Evolutionary conservation across 53 echinoderm and acorn worm species (phyloP).

Genomic region (Holothuria scabra): DNA sequence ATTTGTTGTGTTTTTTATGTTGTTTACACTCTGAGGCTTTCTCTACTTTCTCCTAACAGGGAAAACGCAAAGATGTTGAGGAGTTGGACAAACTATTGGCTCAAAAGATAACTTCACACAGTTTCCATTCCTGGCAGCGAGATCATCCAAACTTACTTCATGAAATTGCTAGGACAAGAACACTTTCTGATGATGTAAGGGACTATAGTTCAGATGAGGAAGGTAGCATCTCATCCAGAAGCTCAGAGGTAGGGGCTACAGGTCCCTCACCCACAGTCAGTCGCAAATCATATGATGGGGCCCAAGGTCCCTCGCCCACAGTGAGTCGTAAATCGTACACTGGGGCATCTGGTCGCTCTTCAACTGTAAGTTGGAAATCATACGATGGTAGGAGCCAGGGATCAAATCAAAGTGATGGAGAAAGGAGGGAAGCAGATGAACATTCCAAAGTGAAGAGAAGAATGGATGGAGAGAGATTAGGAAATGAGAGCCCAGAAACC

Average conservation of each 20-base stretch:
- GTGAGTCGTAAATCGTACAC: neutral
- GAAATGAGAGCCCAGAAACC: conserved; percentile 58
- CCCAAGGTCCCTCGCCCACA: neutral
- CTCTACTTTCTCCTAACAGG: neutral
- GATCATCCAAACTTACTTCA: conserved; percentile 32
- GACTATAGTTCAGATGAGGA: conserved; percentile 38
- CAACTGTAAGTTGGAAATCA: neutral
- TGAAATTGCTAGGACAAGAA: conserved; percentile 4
- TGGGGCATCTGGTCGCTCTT: too few species aligned
- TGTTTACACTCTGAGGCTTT: too few species aligned
- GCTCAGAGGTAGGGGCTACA: neutral
- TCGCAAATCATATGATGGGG: neutral
- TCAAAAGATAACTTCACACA: conserved; percentile 1
- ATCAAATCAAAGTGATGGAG: neutral
- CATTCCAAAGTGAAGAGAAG: neutral
- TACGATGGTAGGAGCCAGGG: neutral
- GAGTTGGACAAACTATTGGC: conserved; percentile 40
- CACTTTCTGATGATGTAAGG: neutral
- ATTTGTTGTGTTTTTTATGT: too few species aligned
- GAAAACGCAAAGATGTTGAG: conserved; percentile 24
- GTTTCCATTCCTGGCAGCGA: conserved; percentile 16
- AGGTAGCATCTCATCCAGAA: conserved; percentile 25
- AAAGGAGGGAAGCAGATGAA: neutral
- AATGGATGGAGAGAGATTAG: conserved; percentile 5
- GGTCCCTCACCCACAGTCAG: neutral